These are phyloP conservation scores for Drosophila merina DNA, from an alignment of 2,888 invertebrate species.

Conservation along the genomic window DNA sequence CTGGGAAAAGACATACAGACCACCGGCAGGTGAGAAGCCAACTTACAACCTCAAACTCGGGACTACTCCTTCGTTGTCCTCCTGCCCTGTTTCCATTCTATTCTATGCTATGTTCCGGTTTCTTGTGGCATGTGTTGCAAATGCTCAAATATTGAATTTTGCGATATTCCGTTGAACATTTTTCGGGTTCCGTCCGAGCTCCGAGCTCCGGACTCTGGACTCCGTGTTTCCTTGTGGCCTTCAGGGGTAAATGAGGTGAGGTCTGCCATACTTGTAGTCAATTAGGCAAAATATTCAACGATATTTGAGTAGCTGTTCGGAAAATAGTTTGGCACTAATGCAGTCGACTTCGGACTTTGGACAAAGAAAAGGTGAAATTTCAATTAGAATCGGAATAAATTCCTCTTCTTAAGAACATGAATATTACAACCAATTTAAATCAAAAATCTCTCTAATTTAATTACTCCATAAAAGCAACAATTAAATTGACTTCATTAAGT, in stretches of 20 bases:
- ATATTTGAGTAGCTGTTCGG: slow-evolving; percentile 29
- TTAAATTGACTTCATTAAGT: slow-evolving; percentile 39
- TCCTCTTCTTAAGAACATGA: too few relatives aligned
- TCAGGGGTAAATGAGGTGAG: slow-evolving; percentile 62
- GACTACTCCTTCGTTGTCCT: not conserved
- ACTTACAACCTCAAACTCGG: slow-evolving; percentile 24
- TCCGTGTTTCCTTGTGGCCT: slow-evolving; percentile 37
- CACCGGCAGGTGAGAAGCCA: slow-evolving; percentile 37
- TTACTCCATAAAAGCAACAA: slow-evolving; percentile 10
- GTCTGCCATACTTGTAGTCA: slow-evolving; percentile 63
- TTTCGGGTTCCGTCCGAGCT: not conserved
- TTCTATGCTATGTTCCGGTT: slow-evolving; percentile 5
- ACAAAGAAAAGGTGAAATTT: too few relatives aligned
- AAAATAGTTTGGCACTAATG: slow-evolving; percentile 25
- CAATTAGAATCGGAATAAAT: too few relatives aligned
- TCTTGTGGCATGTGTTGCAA: slow-evolving; percentile 38
- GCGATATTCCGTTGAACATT: slow-evolving; percentile 73
- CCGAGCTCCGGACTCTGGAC: not conserved
- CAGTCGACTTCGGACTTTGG: too few relatives aligned
- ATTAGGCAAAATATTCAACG: slow-evolving; percentile 55
- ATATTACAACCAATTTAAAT: not conserved
- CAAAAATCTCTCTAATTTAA: not conserved
- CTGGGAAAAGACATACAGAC: slow-evolving; percentile 69
- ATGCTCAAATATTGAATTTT: slow-evolving; percentile 78
- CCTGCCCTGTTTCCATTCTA: not conserved